Base-by-base conservation (phyloP, 2,888 invertebrate genomes). In the Aphodius granarius region DNA sequence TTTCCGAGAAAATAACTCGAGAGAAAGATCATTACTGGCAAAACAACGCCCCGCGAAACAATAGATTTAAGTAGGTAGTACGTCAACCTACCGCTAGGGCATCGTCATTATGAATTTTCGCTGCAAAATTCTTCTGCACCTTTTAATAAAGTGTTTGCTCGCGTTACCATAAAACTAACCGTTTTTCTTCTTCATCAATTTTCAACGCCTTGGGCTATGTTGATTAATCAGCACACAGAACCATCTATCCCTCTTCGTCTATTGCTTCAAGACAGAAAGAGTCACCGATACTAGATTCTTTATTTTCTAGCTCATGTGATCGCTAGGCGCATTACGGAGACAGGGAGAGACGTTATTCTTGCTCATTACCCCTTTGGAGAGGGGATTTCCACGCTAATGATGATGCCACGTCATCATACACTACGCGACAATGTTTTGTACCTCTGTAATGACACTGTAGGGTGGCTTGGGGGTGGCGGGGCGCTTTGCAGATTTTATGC, bases 361-460 rank as follows among this genome's bases (percentile, higher is more conserved):
- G 74, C 70, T 74, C 76, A 76, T 76, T 76, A 76, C 76, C 74
- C 72, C 23, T 74, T 66, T 43, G 23, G 63, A 74, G 65, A 66
- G 74, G 76, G 72, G n/a, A n/a, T 18, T 20, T 19, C 21, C 75
- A 75, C 78, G 77, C 80, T 82, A 82, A 82, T 80, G 82, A 82
- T 77, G 78, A 75, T 77, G 77, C 76, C 80, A 79, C 80, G 81
- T 82, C 82, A 82, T 82, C 82, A 80, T 80, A 79, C 78, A 79
- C 81, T 80, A 81, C 81, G 80, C 68, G 21, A 80, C 80, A 82
- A 80, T 82, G 81, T 82, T 82, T 82, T 82, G 82, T 82, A 81
- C 81, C 79, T 78, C 79, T 81, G 80, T 83, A 83, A 83, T 83
- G 82, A 83, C 81, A 80, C 81, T 79, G 82, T 82, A 82, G 82